These are phyloP conservation scores for Acleris emargana DNA, from an alignment of 2,888 invertebrate species.

Conservation along the genomic window DNA sequence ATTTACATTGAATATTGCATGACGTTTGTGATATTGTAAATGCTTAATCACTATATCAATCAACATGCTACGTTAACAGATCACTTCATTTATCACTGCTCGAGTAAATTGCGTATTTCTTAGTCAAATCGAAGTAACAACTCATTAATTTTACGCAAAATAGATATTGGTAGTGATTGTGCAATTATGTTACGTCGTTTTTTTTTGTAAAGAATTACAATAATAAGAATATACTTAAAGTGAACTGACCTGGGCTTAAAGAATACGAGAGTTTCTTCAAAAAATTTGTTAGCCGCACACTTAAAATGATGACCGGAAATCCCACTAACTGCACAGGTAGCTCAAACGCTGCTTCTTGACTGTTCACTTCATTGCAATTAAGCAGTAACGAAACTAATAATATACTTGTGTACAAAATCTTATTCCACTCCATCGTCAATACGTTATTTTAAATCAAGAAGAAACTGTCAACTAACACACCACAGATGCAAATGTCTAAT, in stretches of 20 bases:
- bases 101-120: no score
- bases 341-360: conserved; percentile 84
- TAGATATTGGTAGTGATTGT: no score
- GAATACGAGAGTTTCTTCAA: conserved; percentile 90
- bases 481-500: conserved; percentile 9
- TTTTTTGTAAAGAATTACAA: no score
- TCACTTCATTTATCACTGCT: no score
- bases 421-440: conserved; percentile 38
- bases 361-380: conserved; percentile 34
- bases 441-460: conserved; percentile 10
- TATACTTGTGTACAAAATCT: conserved; percentile 30
- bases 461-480: conserved; percentile 3
- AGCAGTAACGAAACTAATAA: conserved; percentile 39
- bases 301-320: conserved; percentile 89
- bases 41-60: no score
- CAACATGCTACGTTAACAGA: no score
- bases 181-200: no score
- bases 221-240: not conserved
- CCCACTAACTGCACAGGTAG: conserved; percentile 89
- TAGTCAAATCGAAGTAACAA: no score
- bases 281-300: conserved; percentile 88
- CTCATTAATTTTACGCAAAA: no score
- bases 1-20: no score
- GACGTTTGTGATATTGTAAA: no score
- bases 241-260: conserved; percentile 86